A percentile compares a stretch with the other conserved stretches of the same genome.
Evolutionary conservation across 2,113 vertebrate genomes (phyloP).

Genomic region (Colossoma macropomum): DNA sequence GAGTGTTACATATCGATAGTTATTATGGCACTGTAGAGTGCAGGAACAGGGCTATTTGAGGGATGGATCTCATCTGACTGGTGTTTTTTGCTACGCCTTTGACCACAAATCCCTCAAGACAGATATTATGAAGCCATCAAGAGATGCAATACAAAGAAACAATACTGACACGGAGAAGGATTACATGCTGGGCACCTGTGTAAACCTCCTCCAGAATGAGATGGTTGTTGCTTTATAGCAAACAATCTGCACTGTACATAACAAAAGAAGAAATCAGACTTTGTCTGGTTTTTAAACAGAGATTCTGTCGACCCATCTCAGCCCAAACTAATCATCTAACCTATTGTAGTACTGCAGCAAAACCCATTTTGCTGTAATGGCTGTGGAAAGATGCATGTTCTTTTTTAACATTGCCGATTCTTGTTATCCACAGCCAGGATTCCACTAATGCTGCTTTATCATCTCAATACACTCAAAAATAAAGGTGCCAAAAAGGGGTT

Average conservation of each 20-base stretch:
- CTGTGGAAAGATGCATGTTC: neutral
- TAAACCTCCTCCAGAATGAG: neutral
- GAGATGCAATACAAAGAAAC: slow-evolving; percentile 41
- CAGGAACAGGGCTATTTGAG: slow-evolving; percentile 12
- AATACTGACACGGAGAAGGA: slow-evolving; percentile 41
- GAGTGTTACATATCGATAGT: neutral
- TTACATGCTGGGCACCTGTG: slow-evolving; percentile 37
- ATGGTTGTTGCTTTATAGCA: slow-evolving; percentile 10
- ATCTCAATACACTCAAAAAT: neutral
- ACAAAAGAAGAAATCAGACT: slow-evolving; percentile 24
- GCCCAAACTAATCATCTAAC: neutral
- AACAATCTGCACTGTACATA: slow-evolving; percentile 41
- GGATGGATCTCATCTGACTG: neutral
- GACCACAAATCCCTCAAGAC: slow-evolving; percentile 10
- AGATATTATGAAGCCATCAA: slow-evolving; percentile 20
- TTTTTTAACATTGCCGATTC: neutral
- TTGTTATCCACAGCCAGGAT: neutral
- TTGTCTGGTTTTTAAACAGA: slow-evolving; percentile 19
- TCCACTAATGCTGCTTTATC: neutral
- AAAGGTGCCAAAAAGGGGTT: neutral
- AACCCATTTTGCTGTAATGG: neutral
- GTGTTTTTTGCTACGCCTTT: slow-evolving; percentile 12
- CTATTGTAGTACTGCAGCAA: neutral
- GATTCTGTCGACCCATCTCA: slow-evolving; percentile 8
- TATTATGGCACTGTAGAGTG: slow-evolving; percentile 27